Conservation (phyloP, 2,888 invertebrate species). For the Tigriopus californicus region DNA sequence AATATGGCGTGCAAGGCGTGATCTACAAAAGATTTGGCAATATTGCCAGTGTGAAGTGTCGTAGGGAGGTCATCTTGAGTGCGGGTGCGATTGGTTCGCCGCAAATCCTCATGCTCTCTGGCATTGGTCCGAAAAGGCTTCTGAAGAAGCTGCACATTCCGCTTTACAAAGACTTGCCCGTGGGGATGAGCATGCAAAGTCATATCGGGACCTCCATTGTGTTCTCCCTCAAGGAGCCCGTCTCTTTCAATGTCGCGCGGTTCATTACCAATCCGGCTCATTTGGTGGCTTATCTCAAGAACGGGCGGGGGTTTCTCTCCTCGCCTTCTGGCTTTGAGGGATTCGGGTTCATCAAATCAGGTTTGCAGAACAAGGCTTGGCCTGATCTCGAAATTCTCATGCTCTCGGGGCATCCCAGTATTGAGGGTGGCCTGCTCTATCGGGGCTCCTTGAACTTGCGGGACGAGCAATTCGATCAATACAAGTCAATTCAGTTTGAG, state of each 20-base stretch:
- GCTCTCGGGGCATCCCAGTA: no score
- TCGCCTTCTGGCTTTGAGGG: background rate
- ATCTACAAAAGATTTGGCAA: slow-evolving; percentile 36
- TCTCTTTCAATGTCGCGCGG: background rate
- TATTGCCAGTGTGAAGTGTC: slow-evolving; percentile 45
- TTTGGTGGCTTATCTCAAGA: background rate
- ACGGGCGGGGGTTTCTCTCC: background rate
- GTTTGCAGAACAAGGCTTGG: background rate
- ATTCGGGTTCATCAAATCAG: background rate
- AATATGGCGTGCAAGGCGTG: no score
- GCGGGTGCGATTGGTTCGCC: slow-evolving; percentile 76
- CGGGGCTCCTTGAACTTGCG: background rate
- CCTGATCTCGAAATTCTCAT: background rate
- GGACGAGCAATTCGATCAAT: background rate
- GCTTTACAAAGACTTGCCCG: background rate
- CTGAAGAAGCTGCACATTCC: slow-evolving; percentile 38
- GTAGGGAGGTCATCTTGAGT: slow-evolving; percentile 60
- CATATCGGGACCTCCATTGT: slow-evolving; percentile 42
- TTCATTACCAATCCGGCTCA: background rate
- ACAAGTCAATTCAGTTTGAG: background rate
- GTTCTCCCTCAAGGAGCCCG: background rate
- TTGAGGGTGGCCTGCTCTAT: background rate
- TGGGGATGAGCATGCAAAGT: slow-evolving; percentile 37
- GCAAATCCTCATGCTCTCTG: slow-evolving; percentile 75
- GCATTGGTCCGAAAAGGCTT: slow-evolving; percentile 61